A percentile compares a stretch with the other conserved stretches of the same genome.
phyloP scores from a whole-genome alignment of 2,888 invertebrate genomes.

The Eucera pruinosa region DNA sequence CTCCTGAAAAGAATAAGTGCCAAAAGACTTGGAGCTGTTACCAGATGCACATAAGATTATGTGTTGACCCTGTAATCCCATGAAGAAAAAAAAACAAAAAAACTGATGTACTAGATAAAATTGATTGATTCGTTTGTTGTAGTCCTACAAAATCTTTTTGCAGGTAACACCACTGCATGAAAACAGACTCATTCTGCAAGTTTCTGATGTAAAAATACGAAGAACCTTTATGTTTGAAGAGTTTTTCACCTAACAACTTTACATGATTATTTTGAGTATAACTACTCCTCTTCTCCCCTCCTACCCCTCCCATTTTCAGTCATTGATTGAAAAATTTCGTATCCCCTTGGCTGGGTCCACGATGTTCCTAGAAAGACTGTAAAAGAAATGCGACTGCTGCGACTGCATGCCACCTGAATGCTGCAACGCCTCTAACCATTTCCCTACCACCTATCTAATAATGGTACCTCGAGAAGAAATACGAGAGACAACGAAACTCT shows the following conservation, averaged over 20 bases:
- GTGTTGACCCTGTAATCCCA: slow-evolving; percentile 77
- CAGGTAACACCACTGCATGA: slow-evolving; percentile 49
- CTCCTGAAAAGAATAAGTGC: slow-evolving; percentile 75
- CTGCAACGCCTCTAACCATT: slow-evolving; percentile 79
- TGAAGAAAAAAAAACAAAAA: slow-evolving; percentile 62
- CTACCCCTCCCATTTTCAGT: slow-evolving; percentile 26
- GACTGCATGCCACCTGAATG: slow-evolving; percentile 78
- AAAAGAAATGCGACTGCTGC: slow-evolving; percentile 78
- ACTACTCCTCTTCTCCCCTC: slow-evolving; percentile 59
- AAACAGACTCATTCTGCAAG: slow-evolving; percentile 55
- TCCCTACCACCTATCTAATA: slow-evolving; percentile 55
- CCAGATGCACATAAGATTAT: slow-evolving; percentile 76
- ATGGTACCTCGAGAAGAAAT: slow-evolving; percentile 44
- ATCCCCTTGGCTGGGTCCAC: slow-evolving; percentile 79
- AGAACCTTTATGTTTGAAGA: slow-evolving; percentile 44
- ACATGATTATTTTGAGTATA: slow-evolving; percentile 16
- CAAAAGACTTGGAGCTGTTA: slow-evolving; percentile 74
- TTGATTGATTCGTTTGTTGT: slow-evolving; percentile 71
- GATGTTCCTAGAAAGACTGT: slow-evolving; percentile 83
- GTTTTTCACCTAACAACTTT: slow-evolving; percentile 42
- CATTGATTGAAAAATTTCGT: slow-evolving; percentile 59
- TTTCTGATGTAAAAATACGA: slow-evolving; percentile 45
- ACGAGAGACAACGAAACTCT: slow-evolving; percentile 31
- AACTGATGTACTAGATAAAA: slow-evolving; percentile 64
- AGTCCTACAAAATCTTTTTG: slow-evolving; percentile 74